Evolutionary conservation across 2,113 vertebrate genomes (phyloP).

Genomic region (Platysteira castanea): DNA sequence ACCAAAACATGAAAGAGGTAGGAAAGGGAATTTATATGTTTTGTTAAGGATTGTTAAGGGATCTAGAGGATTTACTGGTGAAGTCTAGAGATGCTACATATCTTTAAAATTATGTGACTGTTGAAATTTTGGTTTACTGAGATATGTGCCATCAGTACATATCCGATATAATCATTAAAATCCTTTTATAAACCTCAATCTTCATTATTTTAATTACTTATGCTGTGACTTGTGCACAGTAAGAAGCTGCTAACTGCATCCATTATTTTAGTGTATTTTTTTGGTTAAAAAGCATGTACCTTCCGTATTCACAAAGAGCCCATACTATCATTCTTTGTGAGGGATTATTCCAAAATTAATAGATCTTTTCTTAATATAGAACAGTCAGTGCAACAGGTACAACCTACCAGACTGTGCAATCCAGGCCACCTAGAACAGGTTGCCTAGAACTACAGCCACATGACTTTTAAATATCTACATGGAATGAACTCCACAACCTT

Average conservation of each 20-base stretch:
- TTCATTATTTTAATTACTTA: not conserved
- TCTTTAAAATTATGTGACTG: not conserved
- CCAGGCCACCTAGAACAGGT: accelerated
- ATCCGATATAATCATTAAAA: not conserved
- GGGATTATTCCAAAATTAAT: not conserved
- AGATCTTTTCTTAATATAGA: not conserved
- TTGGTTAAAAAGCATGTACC: not conserved
- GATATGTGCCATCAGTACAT: not conserved
- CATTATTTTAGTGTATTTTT: not conserved
- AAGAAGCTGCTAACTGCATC: not conserved
- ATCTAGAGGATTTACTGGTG: not conserved
- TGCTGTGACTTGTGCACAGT: not conserved
- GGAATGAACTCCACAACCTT: not conserved
- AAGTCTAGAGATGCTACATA: not conserved
- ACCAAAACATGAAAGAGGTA: not conserved
- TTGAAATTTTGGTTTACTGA: not conserved
- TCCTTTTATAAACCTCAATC: not conserved
- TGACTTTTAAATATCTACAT: not conserved
- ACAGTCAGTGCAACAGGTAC: not conserved
- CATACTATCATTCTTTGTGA: not conserved
- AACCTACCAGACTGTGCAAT: not conserved
- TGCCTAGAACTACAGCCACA: not conserved
- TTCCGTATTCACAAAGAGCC: not conserved
- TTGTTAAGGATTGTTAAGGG: not conserved
- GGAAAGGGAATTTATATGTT: not conserved